Base-by-base conservation (phyloP, 2,888 invertebrate genomes). In the Pseudococcus jackbeardsleyi region DNA sequence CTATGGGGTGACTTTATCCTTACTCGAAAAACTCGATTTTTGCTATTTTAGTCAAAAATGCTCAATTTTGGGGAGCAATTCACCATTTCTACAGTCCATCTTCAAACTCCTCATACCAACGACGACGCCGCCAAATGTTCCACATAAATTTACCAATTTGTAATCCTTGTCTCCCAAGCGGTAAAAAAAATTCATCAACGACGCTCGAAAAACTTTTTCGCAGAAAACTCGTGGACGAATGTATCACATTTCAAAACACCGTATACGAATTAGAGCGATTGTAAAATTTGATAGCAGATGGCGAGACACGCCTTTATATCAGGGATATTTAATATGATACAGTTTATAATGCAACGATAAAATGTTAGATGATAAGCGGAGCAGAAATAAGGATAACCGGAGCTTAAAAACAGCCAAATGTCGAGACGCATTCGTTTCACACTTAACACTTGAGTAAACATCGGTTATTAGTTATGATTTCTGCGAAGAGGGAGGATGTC, bases 321-420 rank as follows among this genome's bases (percentile, higher is more conserved):
- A 26, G 50, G 77, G 87, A 79, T 87, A 82, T 86, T 86, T 86
- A 86, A 86, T 86, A 72, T 72, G 86, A 86, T 87, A 79, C 87
- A 77, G 87, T 87, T 87, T 87, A 87, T 87, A 87, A 87, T 54
- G 77, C 48, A 79, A 72, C 77, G 77, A 87, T 87, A 87, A 87
- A 87, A 87, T 77, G 82, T 77, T 33, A 77, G 87, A 79, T 87
- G 87, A 87, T 87, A 87, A 87, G 87, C 87, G 79, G 87, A 87
- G 87, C 87, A 87, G 87, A 87, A 87, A 87, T 87, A 87, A 87
- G 87, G 87, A 87, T 87, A 87, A 87, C 87, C 77, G 87, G 72
- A n/a, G 82, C 77, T 87, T 87, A 46, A 87, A 87, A 87, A 77
- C 87, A 77, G 87, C 87, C 87, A 87, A 87, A 87, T 87, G 87